phyloP scores from a whole-genome alignment of 1,140 invertebrate species.

The Nylanderia fulva region DNA sequence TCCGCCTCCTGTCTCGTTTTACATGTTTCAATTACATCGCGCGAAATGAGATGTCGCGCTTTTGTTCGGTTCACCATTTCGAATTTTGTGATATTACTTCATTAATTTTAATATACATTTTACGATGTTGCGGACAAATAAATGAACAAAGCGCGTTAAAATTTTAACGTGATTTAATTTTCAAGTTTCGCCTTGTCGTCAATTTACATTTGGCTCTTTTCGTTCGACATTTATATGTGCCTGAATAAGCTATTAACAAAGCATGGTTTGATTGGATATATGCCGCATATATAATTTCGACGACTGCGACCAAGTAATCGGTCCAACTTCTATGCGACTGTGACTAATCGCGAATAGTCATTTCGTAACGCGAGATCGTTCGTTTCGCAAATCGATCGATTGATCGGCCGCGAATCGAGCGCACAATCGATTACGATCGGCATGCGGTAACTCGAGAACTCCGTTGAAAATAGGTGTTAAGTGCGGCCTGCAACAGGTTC shows the following conservation, averaged over 20 bases:
- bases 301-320: neutral
- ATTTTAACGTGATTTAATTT: neutral
- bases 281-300: neutral
- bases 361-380: conserved; percentile 30
- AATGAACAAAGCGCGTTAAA: neutral
- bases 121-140: conserved; percentile 17
- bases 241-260: neutral
- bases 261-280: neutral
- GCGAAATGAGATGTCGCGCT: conserved; percentile 64
- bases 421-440: conserved; percentile 66
- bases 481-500: conserved; percentile 66
- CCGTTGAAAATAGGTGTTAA: conserved; percentile 66
- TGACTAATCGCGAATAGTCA: conserved; percentile 60
- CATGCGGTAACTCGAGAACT: conserved; percentile 64
- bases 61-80: neutral
- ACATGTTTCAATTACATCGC: conserved; percentile 49
- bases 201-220: conserved; percentile 25
- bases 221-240: neutral
- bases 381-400: conserved; percentile 26
- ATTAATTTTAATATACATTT: neutral
- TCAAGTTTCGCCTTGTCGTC: neutral
- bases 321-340: neutral
- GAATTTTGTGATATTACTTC: conserved; percentile 17
- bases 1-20: conserved; percentile 7
- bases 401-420: conserved; percentile 23